phyloP scores from a whole-genome alignment of 1,140 invertebrate genomes.

The Drosophila kepulauana region DNA sequence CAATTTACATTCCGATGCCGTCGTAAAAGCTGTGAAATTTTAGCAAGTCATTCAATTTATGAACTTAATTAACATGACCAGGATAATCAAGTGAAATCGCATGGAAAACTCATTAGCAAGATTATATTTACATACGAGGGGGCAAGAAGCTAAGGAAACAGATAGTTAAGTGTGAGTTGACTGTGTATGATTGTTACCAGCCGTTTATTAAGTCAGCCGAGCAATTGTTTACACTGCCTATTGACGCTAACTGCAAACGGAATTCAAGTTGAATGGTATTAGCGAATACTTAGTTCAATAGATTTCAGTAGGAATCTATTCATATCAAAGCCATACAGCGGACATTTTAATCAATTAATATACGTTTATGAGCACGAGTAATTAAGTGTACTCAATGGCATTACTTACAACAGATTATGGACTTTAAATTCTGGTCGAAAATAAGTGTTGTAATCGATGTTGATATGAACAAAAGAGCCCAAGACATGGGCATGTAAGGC shows the following conservation, averaged over 20 bases:
- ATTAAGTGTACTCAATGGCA: constrained; percentile 24
- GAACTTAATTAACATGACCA: constrained; percentile 43
- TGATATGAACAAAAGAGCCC: background rate
- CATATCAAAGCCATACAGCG: background rate
- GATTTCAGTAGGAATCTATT: background rate
- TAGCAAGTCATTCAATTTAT: constrained; percentile 28
- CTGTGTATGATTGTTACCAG: constrained; percentile 14
- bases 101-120: constrained; percentile 44
- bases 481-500: constrained; percentile 9
- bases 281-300: background rate
- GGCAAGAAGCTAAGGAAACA: background rate
- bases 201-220: background rate
- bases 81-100: constrained; percentile 21
- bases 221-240: constrained; percentile 24
- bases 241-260: constrained; percentile 8
- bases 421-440: constrained; percentile 14
- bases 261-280: constrained; percentile 5
- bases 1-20: background rate
- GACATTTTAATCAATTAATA: constrained; percentile 12
- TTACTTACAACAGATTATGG: constrained; percentile 41
- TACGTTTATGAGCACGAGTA: constrained; percentile 10
- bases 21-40: background rate
- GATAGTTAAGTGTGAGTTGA: constrained; percentile 17
- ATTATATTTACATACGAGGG: constrained; percentile 4
- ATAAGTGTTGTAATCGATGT: constrained; percentile 34